Evolutionary conservation across 2,113 vertebrate genomes (phyloP).

Genomic region (Falcunculus frontatus): DNA sequence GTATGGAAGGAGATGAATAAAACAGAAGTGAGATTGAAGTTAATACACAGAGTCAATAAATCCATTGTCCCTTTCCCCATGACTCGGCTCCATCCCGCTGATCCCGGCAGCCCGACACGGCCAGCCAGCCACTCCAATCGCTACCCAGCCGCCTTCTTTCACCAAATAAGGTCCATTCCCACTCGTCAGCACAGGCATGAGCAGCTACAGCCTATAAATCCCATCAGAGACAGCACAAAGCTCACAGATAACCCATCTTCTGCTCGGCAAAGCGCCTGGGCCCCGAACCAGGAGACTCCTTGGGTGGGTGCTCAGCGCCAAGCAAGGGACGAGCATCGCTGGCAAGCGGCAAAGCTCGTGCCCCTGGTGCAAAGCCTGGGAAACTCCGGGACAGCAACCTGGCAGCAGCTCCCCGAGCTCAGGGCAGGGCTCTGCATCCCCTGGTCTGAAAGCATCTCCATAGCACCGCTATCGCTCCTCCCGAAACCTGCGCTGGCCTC

Average conservation of each 20-base stretch:
- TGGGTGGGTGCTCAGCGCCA: rapidly evolving
- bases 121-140: background rate
- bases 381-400: background rate
- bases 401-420: background rate
- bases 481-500: background rate
- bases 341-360: background rate
- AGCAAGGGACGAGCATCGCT: rapidly evolving
- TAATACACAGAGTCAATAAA: background rate
- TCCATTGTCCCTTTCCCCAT: background rate
- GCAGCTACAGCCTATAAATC: slow-evolving; percentile 35
- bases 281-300: background rate
- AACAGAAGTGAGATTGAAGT: background rate
- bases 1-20: background rate
- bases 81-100: background rate
- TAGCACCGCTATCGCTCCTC: background rate
- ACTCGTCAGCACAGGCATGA: background rate
- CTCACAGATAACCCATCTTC: background rate
- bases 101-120: rapidly evolving
- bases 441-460: background rate
- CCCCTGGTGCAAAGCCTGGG: background rate
- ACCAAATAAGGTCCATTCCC: slow-evolving; percentile 48
- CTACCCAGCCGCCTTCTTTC: background rate
- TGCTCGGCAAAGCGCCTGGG: background rate
- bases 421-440: background rate
- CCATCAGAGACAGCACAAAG: background rate